These are phyloP conservation scores for Macrobrachium rosenbergii DNA, from an alignment of 1,140 invertebrate species.

Conservation along the genomic window DNA sequence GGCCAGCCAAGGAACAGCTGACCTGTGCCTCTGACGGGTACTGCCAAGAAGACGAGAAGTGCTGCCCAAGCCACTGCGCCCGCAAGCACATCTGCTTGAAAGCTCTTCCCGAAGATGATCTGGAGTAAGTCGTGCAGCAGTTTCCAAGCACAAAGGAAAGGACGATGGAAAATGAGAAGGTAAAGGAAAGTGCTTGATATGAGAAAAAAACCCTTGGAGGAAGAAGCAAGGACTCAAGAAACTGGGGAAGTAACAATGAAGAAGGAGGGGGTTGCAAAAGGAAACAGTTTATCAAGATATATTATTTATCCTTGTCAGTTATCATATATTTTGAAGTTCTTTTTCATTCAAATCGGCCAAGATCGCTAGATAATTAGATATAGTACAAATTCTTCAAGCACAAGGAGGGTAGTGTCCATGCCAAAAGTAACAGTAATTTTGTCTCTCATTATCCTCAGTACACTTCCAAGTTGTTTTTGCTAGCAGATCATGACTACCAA, in stretches of 20 bases:
- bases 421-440: no score
- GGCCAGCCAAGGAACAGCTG: conserved; percentile 16
- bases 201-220: neutral
- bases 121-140: neutral
- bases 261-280: no score
- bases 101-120: conserved; percentile 1
- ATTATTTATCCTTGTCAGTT: no score
- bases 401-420: no score
- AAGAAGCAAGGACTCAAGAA: neutral
- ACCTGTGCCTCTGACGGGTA: conserved; percentile 54
- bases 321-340: no score
- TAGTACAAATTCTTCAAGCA: no score
- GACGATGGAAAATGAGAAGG: neutral
- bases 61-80: conserved; percentile 47
- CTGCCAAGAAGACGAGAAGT: conserved; percentile 36
- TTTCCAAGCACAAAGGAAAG: neutral
- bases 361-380: no score
- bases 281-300: no score
- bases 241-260: neutral
- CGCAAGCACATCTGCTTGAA: conserved; percentile 42
- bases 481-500: no score
- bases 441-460: no score
- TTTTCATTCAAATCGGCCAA: no score
- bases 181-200: neutral
- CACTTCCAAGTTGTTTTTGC: no score